Evolutionary conservation across 2,888 invertebrate species (phyloP), one percentile per base, ranked within the genome.

Genomic region (Blastobasis lacticolella): DNA sequence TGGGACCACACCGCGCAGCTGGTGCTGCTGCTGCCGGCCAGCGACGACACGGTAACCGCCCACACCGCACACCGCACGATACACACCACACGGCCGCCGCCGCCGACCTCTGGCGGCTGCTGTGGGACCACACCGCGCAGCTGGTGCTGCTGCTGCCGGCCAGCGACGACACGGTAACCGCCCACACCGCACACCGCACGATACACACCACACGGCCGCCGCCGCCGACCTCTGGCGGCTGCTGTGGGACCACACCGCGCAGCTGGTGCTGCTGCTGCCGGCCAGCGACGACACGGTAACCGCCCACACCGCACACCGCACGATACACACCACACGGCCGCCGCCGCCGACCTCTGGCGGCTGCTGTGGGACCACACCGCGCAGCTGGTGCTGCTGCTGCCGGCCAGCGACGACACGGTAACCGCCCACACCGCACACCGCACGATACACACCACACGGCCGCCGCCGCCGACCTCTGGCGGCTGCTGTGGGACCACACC

Each of bases 71-170:
- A 40, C 6, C 8, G 40, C n/a, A n/a, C n/a, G n/a, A n/a, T n/a
- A n/a, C n/a, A n/a, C n/a, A n/a, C n/a, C n/a, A n/a, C n/a, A n/a
- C n/a, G n/a, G n/a, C 8, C 6, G 8, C 40, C 5, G 5, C 6
- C 8, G 40, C 92, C 69, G 93, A 95, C 81, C 94, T 96, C 78
- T 95, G 96, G 96, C 93, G 95, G 81, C 95, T 96, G 95, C 92
- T 95, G 65, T 96, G 95, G 95, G 46, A 44, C 44, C 44, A 44
- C 44, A 44, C 44, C 79, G 92, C 92, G 23, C 53, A 49, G 47
- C 50, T 50, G 49, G 45, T 51, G 37, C 6, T 38, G 7, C 10
- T 38, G 10, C 38, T 40, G n/a, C n/a, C n/a, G 10, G 48, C 38
- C 10, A n/a, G 8, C 40, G 40, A 40, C 40, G 40, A 40, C 6